Evolutionary conservation across 2,888 invertebrate genomes (phyloP).

Genomic region (Ectemnius lituratus): DNA sequence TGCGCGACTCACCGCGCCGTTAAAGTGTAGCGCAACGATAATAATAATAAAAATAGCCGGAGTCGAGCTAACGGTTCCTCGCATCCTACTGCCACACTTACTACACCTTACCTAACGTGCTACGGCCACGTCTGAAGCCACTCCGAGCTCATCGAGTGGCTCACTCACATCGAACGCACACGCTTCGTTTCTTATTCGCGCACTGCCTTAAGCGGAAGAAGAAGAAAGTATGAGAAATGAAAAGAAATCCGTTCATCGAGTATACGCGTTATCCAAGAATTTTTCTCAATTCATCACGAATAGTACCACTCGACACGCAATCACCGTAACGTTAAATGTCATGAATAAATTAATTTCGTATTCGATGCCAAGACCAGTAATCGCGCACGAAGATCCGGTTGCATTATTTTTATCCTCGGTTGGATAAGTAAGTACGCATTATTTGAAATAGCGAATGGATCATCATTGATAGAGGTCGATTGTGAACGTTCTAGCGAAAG

Average conservation of each 20-base stretch:
- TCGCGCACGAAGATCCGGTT: too few relatives aligned
- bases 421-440: too few relatives aligned
- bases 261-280: too few relatives aligned
- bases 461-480: too few relatives aligned
- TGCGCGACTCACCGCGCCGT: conserved; percentile 8
- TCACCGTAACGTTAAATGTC: too few relatives aligned
- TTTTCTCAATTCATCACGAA: too few relatives aligned
- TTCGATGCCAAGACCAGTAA: too few relatives aligned
- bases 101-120: conserved; percentile 58
- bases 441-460: too few relatives aligned
- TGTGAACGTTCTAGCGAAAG: conserved; percentile 2
- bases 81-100: conserved; percentile 77
- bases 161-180: conserved; percentile 11
- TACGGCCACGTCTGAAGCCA: conserved; percentile 39
- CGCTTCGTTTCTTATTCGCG: conserved; percentile 16
- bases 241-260: conserved; percentile 1
- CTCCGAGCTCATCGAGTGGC: conserved; percentile 10
- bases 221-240: conserved; percentile 35
- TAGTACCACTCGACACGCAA: too few relatives aligned
- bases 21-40: conserved; percentile 53
- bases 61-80: conserved; percentile 74
- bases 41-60: conserved; percentile 71
- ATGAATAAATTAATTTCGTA: too few relatives aligned
- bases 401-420: too few relatives aligned
- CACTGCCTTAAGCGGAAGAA: conserved; percentile 35